phyloP scores from a whole-genome alignment of 2,888 invertebrate genomes.

The Tetragnatha montana region DNA sequence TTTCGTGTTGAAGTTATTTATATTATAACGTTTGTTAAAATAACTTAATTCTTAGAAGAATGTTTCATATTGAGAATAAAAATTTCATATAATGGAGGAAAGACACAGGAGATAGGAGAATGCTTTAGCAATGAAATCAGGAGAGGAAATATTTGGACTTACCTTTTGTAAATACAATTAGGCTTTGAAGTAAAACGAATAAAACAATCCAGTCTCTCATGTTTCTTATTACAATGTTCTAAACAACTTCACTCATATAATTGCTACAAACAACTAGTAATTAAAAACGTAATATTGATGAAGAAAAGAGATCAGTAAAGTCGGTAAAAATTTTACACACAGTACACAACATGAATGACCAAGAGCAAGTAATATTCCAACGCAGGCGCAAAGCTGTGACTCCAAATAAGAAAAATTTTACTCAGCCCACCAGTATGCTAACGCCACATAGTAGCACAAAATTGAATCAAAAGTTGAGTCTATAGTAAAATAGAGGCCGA shows the following conservation, averaged over 20 bases:
- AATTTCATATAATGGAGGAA: neutral
- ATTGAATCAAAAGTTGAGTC: constrained; percentile 8
- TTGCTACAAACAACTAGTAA: neutral
- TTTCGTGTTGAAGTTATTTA: too few species aligned
- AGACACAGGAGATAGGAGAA: neutral
- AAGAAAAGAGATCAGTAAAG: neutral
- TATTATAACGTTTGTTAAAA: too few species aligned
- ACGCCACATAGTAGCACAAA: constrained; percentile 49
- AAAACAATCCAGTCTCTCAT: neutral
- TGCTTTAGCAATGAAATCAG: too few species aligned
- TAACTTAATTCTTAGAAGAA: too few species aligned
- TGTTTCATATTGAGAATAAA: too few species aligned
- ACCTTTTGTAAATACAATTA: neutral
- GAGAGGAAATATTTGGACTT: neutral
- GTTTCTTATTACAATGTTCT: neutral
- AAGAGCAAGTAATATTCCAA: too few species aligned
- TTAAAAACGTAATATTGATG: neutral
- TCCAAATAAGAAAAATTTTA: too few species aligned
- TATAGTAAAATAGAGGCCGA: neutral
- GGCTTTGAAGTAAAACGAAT: neutral
- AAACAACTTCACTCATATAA: neutral
- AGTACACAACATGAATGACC: too few species aligned
- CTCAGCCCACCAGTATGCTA: constrained; percentile 18
- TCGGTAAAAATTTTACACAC: too few species aligned
- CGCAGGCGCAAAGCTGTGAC: too few species aligned